phyloP scores from a whole-genome alignment of 2,113 vertebrate species.

The Pelmatolapia mariae region DNA sequence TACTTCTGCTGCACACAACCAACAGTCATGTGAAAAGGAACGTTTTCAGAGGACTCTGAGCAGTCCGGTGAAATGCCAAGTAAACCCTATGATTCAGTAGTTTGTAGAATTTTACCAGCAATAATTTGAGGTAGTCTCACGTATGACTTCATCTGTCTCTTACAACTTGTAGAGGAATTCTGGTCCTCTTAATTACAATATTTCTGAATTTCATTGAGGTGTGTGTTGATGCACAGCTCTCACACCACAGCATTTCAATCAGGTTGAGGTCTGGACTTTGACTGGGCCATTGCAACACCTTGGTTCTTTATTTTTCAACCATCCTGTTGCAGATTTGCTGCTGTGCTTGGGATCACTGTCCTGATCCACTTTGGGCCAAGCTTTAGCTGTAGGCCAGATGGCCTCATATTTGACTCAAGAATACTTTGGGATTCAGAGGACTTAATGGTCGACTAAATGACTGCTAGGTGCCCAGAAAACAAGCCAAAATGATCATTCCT shows the following conservation, averaged over 20 bases:
- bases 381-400: background rate
- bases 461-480: background rate
- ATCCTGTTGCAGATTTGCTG: background rate
- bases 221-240: background rate
- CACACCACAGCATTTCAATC: background rate
- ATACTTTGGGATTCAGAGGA: background rate
- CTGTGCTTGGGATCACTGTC: background rate
- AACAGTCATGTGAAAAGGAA: background rate
- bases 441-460: background rate
- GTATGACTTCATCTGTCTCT: background rate
- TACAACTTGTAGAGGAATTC: background rate
- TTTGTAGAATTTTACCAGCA: background rate
- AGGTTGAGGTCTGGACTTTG: background rate
- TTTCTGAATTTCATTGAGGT: accelerated
- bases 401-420: background rate
- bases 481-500: background rate
- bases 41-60: background rate
- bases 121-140: background rate
- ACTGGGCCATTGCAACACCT: background rate
- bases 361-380: background rate
- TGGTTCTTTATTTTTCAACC: background rate
- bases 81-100: background rate
- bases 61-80: accelerated
- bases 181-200: background rate
- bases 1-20: background rate